A percentile compares a stretch with the other conserved stretches of the same genome.
These are phyloP conservation scores for Ondatra zibethicus DNA, from an alignment of 2,113 vertebrate species.

Conservation along the genomic window DNA sequence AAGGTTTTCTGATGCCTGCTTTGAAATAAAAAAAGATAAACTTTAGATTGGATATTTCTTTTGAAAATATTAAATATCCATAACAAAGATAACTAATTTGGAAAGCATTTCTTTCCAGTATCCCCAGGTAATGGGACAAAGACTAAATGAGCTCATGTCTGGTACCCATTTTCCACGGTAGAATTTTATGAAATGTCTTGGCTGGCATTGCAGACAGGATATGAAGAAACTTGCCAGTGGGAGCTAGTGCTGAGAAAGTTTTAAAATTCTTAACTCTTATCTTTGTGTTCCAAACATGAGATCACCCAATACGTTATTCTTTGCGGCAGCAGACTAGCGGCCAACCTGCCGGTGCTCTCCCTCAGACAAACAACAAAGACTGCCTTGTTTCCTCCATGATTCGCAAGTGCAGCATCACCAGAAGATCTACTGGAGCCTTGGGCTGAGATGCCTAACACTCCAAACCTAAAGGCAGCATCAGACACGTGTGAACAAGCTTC, in stretches of 20 bases:
- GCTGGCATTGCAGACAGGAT: not conserved
- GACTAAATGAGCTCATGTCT: constrained; percentile 34
- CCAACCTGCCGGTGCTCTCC: not conserved
- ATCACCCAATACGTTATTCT: constrained; percentile 60
- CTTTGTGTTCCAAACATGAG: constrained; percentile 48
- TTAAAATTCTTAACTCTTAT: constrained; percentile 34
- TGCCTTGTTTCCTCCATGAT: not conserved
- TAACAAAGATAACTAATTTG: not conserved
- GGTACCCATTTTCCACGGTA: not conserved
- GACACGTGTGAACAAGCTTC: constrained; percentile 33
- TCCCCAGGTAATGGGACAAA: not conserved
- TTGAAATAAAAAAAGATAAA: not conserved
- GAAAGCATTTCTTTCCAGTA: not conserved
- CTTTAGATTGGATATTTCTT: not conserved
- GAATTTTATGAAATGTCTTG: not conserved
- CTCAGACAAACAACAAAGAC: constrained; percentile 48
- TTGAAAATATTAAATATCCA: not conserved
- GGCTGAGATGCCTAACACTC: not conserved
- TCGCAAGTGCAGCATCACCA: not conserved
- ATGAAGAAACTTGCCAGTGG: not conserved
- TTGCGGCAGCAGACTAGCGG: not conserved
- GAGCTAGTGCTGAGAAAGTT: constrained; percentile 40
- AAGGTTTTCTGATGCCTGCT: not conserved
- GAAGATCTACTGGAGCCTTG: not conserved
- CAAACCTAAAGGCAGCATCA: not conserved